Base-by-base conservation (phyloP, 2,888 invertebrate genomes). In the Xestia ashworthii region DNA sequence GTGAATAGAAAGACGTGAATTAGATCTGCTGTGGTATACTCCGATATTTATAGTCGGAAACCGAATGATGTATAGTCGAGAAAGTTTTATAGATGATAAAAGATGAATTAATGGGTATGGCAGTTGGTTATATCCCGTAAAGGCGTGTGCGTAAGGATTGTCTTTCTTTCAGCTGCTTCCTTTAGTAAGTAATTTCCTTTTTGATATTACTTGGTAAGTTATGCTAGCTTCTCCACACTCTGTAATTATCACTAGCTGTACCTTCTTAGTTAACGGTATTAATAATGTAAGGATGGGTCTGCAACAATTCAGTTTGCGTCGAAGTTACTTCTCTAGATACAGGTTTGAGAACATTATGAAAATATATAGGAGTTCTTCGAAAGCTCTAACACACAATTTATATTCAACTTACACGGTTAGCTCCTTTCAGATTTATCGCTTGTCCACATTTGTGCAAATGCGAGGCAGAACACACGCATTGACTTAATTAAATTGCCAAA, bases 1-100 rank as follows among this genome's bases (percentile, higher is more conserved):
- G 95, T 93, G 93, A 94, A 95, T 93, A 92, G 92, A 93, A 89
- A 32, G 32, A 92, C 90, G 91, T 91, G 92, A 92, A 92, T 92
- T 92, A 85, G 87, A 88, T 85, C 87, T 88, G 80, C 88, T 87
- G 80, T 87, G 88, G 80, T 89, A 82, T 89, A 88, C 83, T 86
- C 75, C 71, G 82, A 84, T 88, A 87, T 89, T 91, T 90, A 90
- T 88, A 86, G 88, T 81, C 65, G 73, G 74, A 82, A 75, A 77
- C 66, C 16, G 66, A 71, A 74, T 78, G 78, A 82, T 81, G 86
- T 74, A 86, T 76, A 48, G 66, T 44, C 53, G 74, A 76, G 76
- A 85, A 81, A 85, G 85, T 87, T 84, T 87, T 81, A 75, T 84
- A 48, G 76, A 84, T 80, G 66, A 73, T 84, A 74, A 87, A 87